Evolutionary conservation across 2,797 vertebrate genomes (phyloP).

Genomic region (Erethizon dorsatum): DNA sequence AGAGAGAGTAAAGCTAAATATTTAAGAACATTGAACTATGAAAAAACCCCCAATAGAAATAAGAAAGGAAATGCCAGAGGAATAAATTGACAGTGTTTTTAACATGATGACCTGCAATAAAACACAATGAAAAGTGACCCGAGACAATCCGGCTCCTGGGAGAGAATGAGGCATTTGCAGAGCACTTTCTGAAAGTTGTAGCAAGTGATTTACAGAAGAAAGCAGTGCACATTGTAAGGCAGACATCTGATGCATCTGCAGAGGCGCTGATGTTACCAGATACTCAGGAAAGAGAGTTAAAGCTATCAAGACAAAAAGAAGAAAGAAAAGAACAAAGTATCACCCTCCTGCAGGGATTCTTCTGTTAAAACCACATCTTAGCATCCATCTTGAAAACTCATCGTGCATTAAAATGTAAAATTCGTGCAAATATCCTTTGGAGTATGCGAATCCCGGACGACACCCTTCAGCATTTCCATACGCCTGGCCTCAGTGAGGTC

Average conservation of each 20-base stretch:
- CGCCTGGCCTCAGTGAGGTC: not conserved
- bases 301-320: not conserved
- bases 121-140: not conserved
- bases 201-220: slow-evolving; percentile 19
- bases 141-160: not conserved
- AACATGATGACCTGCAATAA: not conserved
- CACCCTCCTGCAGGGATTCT: not conserved
- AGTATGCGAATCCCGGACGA: not conserved
- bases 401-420: slow-evolving; percentile 37
- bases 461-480: not conserved
- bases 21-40: slow-evolving; percentile 15
- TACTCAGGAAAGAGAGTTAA: not conserved
- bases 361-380: not conserved
- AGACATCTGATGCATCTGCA: not conserved
- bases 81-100: not conserved
- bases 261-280: not conserved
- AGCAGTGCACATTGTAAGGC: not conserved
- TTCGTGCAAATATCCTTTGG: not conserved
- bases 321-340: not conserved
- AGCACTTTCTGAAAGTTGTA: not conserved
- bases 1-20: not conserved
- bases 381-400: slow-evolving; percentile 31
- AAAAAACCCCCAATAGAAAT: not conserved
- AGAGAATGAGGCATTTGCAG: not conserved
- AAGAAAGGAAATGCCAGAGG: slow-evolving; percentile 25